Conservation (phyloP, 2,888 invertebrate genomes). For the Heteromurus nitidus region DNA sequence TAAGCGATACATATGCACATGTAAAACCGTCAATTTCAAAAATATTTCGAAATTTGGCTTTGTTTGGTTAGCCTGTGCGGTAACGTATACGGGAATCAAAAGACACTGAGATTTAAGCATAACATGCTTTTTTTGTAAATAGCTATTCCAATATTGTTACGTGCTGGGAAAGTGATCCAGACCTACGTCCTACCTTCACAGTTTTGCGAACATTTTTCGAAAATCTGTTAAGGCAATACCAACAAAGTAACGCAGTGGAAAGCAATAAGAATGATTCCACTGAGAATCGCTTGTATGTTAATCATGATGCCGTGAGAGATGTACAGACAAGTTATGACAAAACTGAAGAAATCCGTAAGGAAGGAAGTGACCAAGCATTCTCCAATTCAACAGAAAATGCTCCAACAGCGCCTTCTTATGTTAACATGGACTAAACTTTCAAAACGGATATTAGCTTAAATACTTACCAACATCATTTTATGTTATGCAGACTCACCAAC, state of each 20-base stretch:
- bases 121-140: neutral
- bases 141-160: constrained; percentile 57
- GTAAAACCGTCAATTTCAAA: neutral
- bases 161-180: constrained; percentile 59
- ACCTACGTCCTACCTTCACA: constrained; percentile 30
- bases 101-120: neutral
- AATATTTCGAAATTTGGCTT: neutral
- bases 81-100: neutral
- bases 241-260: neutral
- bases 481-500: no score
- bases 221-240: neutral
- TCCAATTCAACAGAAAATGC: no score
- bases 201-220: constrained; percentile 30
- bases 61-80: neutral
- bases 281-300: no score
- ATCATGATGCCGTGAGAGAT: no score
- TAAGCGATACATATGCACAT: constrained; percentile 20
- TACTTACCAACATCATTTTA: no score
- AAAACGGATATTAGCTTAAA: no score
- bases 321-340: no score
- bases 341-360: no score
- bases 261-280: no score
- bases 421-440: no score
- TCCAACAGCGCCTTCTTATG: no score
- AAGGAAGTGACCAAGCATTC: no score